Evolutionary conservation across 2,113 vertebrate genomes (phyloP).

Genomic region (Pachypanchax playfairii): DNA sequence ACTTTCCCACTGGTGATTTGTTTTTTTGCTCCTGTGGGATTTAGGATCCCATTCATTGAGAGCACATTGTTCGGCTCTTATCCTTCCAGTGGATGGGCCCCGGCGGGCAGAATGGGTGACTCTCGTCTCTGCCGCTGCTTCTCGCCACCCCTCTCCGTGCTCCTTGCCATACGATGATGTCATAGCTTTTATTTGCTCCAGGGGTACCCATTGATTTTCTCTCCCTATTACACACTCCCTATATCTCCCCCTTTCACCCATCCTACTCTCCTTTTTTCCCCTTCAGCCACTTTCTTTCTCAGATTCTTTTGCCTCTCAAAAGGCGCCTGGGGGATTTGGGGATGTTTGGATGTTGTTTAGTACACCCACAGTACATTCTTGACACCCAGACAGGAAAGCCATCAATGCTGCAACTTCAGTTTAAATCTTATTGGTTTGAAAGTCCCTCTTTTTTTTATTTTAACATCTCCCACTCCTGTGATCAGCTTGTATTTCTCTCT

Average conservation of each 20-base stretch:
- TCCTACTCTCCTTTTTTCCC: slow-evolving; percentile 52
- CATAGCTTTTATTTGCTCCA: slow-evolving; percentile 72
- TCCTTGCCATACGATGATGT: slow-evolving; percentile 76
- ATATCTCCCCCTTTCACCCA: slow-evolving; percentile 55
- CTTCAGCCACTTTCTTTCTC: slow-evolving; percentile 50
- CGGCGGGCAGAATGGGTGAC: slow-evolving; percentile 67
- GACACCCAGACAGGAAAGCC: slow-evolving; percentile 62
- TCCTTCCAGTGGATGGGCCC: slow-evolving; percentile 73
- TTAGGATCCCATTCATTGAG: slow-evolving; percentile 74
- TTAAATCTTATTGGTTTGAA: slow-evolving; percentile 68
- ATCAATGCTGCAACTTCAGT: slow-evolving; percentile 48
- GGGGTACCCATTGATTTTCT: slow-evolving; percentile 72
- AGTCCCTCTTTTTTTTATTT: slow-evolving; percentile 54
- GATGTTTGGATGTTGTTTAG: slow-evolving; percentile 72
- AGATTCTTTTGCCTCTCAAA: slow-evolving; percentile 69
- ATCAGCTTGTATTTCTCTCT: slow-evolving; percentile 57
- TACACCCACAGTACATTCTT: slow-evolving; percentile 68
- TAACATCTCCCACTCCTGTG: slow-evolving; percentile 50
- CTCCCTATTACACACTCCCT: slow-evolving; percentile 64
- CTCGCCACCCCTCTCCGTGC: slow-evolving; percentile 47
- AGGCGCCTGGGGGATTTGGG: slow-evolving; percentile 69
- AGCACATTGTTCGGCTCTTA: slow-evolving; percentile 72
- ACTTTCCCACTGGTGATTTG: slow-evolving; percentile 73
- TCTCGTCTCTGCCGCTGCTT: slow-evolving; percentile 42
- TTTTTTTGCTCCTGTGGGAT: slow-evolving; percentile 72